phyloP scores from a whole-genome alignment of 1,140 invertebrate genomes.

The Trissolcus basalis region DNA sequence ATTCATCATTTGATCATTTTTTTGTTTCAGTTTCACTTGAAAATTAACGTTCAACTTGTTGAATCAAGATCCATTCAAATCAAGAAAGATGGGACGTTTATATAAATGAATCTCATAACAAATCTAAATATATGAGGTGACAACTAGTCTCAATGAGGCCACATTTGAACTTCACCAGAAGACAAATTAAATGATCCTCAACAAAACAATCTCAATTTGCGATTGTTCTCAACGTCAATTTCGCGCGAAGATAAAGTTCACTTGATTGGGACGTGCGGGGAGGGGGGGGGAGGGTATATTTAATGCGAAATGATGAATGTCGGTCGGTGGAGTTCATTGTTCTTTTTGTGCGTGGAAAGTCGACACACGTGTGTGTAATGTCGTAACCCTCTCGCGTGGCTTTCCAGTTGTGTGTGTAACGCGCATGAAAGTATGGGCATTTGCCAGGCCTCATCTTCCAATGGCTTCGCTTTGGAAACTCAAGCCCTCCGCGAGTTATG shows the following conservation, averaged over 20 bases:
- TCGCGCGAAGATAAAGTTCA: conserved; percentile 11
- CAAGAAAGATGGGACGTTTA: background rate
- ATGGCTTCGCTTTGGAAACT: conserved; percentile 57
- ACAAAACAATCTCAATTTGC: background rate
- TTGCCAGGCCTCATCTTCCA: conserved; percentile 53
- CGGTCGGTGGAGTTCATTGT: conserved; percentile 44
- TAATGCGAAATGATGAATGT: conserved; percentile 31
- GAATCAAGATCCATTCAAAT: too few species aligned
- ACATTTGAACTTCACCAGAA: background rate
- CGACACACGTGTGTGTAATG: conserved; percentile 4
- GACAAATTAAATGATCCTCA: conserved; percentile 14
- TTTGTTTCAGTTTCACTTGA: too few species aligned
- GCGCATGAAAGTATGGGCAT: conserved; percentile 44
- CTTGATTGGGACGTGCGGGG: background rate
- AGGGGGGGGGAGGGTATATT: background rate
- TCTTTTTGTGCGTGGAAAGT: conserved; percentile 43
- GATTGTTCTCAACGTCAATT: conserved; percentile 1
- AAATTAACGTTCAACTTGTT: too few species aligned
- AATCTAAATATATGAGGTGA: conserved; percentile 4
- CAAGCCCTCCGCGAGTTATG: conserved; percentile 44
- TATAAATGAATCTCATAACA: background rate
- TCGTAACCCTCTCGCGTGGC: conserved; percentile 31
- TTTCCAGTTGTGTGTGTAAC: conserved; percentile 7
- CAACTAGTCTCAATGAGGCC: conserved; percentile 4
- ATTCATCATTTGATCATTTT: too few species aligned